Evolutionary conservation across 1,140 invertebrate genomes (phyloP).

Genomic region (Vanessa atalanta): DNA sequence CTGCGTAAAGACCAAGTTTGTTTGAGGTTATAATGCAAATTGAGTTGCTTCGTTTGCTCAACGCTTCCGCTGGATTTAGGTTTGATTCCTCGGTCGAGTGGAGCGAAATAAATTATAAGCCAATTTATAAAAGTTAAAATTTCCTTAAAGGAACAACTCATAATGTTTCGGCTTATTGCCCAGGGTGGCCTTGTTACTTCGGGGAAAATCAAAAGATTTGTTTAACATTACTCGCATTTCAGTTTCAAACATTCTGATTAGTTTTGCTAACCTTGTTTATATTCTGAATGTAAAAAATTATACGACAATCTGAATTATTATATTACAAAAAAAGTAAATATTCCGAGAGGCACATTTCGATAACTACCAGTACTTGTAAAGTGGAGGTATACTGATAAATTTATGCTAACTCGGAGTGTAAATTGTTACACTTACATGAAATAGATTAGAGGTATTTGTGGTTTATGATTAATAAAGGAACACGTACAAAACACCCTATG

Average conservation of each 20-base stretch:
- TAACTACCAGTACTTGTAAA: too few species aligned
- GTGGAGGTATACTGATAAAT: too few species aligned
- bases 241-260: background rate
- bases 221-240: slow-evolving; percentile 3
- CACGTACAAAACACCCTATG: background rate
- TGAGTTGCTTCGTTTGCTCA: slow-evolving; percentile 38
- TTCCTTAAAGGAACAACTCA: slow-evolving; percentile 18
- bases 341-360: too few species aligned
- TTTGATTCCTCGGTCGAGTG: slow-evolving; percentile 29
- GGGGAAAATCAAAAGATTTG: background rate
- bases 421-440: too few species aligned
- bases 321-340: too few species aligned
- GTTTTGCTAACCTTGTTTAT: background rate
- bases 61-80: slow-evolving; percentile 26
- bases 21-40: slow-evolving; percentile 38
- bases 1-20: slow-evolving; percentile 23
- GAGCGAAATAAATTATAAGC: slow-evolving; percentile 30
- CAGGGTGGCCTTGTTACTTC: slow-evolving; percentile 4
- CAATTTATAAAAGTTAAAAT: slow-evolving; percentile 25
- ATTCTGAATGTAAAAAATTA: background rate
- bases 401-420: too few species aligned
- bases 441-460: too few species aligned
- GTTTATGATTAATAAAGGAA: background rate
- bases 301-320: too few species aligned
- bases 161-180: slow-evolving; percentile 21